Percentiles rank a stretch among this genome's conserved stretches.
These are phyloP conservation scores for Zosterops borbonicus DNA, from an alignment of 2,113 vertebrate species.

Conservation along the genomic window DNA sequence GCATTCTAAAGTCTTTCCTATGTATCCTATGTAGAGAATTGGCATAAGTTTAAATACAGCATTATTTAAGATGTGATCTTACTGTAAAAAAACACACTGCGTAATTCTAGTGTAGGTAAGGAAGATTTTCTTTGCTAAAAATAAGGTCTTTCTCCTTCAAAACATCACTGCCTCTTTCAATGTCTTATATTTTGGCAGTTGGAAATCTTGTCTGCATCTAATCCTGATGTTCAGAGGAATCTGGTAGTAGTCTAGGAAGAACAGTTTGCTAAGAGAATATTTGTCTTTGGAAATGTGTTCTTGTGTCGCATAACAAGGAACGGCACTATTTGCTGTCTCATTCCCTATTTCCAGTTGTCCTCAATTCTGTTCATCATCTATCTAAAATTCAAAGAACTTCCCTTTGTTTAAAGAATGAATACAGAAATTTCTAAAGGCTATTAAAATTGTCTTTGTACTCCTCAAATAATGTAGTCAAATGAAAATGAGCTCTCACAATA, in stretches of 20 bases:
- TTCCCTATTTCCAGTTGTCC: neutral
- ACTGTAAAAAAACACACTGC: neutral
- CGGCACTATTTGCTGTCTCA: accelerated
- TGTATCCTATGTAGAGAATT: neutral
- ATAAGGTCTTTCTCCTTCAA: neutral
- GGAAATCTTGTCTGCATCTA: neutral
- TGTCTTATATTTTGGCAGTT: neutral
- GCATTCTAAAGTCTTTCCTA: neutral
- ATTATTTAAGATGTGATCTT: neutral
- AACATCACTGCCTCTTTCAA: neutral
- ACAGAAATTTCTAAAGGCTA: neutral
- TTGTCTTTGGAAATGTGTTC: neutral
- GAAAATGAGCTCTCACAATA: neutral
- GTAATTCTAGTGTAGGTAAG: neutral
- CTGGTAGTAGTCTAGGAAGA: neutral
- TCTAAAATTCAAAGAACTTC: neutral
- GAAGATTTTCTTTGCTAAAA: neutral
- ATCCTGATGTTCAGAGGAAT: neutral
- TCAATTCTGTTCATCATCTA: neutral
- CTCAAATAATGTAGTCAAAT: neutral
- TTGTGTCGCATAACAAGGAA: neutral
- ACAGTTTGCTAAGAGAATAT: neutral
- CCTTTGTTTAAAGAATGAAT: neutral
- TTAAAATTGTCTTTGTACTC: neutral
- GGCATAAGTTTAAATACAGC: neutral